These are phyloP conservation scores for Aldrovandia affinis DNA, from an alignment of 2,797 vertebrate species.

Conservation along the genomic window DNA sequence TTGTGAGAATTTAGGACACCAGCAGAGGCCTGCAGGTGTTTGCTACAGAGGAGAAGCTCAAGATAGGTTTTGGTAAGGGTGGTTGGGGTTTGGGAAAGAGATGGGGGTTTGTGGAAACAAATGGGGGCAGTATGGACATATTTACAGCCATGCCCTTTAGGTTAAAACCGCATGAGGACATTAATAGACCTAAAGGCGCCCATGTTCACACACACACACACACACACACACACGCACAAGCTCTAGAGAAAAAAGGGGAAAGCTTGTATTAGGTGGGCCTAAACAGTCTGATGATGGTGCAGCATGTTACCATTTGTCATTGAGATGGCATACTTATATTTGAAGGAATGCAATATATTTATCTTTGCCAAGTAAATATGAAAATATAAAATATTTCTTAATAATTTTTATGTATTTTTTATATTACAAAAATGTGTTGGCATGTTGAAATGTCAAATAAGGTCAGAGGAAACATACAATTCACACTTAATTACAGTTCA, in stretches of 20 bases:
- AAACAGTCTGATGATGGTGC: not conserved
- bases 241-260: not conserved
- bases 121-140: conserved; percentile 11
- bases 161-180: conserved; percentile 29
- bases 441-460: not conserved
- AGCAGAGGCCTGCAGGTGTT: not conserved
- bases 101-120: not conserved
- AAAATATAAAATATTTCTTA: not conserved
- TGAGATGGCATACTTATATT: not conserved
- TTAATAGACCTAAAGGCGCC: not conserved
- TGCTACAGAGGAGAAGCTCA: not conserved
- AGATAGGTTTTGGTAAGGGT: conserved; percentile 11
- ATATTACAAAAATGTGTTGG: not conserved
- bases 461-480: too few species aligned
- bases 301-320: not conserved
- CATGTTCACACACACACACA: not conserved
- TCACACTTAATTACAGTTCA: not conserved
- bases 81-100: conserved; percentile 25
- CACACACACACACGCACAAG: not conserved
- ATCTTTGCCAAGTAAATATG: not conserved
- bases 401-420: not conserved
- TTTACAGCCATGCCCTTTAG: conserved; percentile 14
- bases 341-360: not conserved
- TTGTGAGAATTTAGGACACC: conserved; percentile 28
- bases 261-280: not conserved